Conservation (phyloP, 2,888 invertebrate species). For the Marronus borbonicus region DNA sequence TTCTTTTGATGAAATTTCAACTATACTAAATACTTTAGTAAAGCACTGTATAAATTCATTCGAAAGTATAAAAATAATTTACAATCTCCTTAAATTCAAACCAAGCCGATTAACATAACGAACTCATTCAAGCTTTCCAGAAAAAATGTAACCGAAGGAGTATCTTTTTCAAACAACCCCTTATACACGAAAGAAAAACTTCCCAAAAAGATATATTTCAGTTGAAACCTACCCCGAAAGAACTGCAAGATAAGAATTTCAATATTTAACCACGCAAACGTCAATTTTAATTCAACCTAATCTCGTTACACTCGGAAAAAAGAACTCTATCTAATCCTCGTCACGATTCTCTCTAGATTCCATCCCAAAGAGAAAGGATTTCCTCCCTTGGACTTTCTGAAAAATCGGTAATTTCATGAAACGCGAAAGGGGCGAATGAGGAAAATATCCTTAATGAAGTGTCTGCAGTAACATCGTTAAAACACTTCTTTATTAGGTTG, state of each 20-base stretch:
- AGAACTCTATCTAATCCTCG: not conserved
- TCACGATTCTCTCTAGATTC: not conserved
- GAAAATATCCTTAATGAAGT: slow-evolving; percentile 65
- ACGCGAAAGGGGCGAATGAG: not conserved
- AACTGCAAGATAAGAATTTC: not conserved
- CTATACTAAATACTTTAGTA: too few relatives aligned
- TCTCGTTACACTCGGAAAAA: slow-evolving; percentile 1
- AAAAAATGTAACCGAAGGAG: too few relatives aligned
- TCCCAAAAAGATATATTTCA: not conserved
- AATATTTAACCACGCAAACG: slow-evolving; percentile 1
- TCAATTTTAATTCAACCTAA: slow-evolving; percentile 12
- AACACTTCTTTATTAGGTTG: slow-evolving; percentile 67
- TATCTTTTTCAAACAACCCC: too few relatives aligned
- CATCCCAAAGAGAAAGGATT: not conserved
- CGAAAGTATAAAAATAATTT: too few relatives aligned
- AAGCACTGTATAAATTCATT: too few relatives aligned
- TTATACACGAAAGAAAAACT: not conserved
- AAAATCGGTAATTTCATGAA: slow-evolving; percentile 50
- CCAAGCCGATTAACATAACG: too few relatives aligned
- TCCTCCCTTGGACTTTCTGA: not conserved
- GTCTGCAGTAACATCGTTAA: slow-evolving; percentile 63
- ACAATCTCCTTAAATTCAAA: too few relatives aligned
- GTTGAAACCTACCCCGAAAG: not conserved
- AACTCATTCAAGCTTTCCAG: too few relatives aligned
- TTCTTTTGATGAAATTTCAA: too few relatives aligned